Base-by-base conservation (phyloP, 2,113 vertebrate genomes). In the Myotis davidii region DNA sequence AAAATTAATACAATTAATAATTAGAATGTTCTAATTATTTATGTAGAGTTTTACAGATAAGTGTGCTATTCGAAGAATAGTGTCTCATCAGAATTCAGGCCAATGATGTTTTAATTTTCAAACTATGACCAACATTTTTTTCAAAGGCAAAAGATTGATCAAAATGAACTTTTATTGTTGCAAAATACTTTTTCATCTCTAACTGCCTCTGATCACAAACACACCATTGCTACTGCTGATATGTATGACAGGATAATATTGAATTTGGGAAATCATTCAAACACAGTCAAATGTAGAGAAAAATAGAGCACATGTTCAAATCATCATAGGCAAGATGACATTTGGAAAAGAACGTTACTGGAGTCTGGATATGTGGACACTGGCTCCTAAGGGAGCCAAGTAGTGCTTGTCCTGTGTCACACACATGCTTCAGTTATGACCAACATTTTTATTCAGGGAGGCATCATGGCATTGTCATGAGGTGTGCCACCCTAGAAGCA, bases 101-200 rank as follows among this genome's bases (percentile, higher is more conserved):
- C n/a, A n/a, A n/a, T n/a, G n/a, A n/a, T n/a, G n/a, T n/a, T n/a
- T n/a, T n/a, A n/a, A n/a, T n/a, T n/a, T n/a, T n/a, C n/a, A n/a
- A n/a, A n/a, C n/a, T n/a, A n/a, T n/a, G n/a, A n/a, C n/a, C n/a
- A n/a, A n/a, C n/a, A n/a, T n/a, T n/a, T n/a, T n/a, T n/a, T n/a
- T n/a, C n/a, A n/a, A n/a, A n/a, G n/a, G n/a, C n/a, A n/a, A n/a
- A n/a, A n/a, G 14, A 37, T 25, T 64, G 70, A 93, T 76, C 42
- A 56, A 69, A 94, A 65, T 93, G 27, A 73, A 52, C 52, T 65
- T 88, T 95, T 56, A 37, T 92, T 52, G 56, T 56, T 78, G 14
- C 48, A 17, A 88, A 72, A 85, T 61, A 37, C 11, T 83, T 82
- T 82, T 25, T 64, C 1, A 83, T 20, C 81, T 94, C 45, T 85